A percentile compares a stretch with the other conserved stretches of the same genome.
phyloP scores from a whole-genome alignment of 92 coral and sea anemone species.

The Hydrozoanthus gracilis region DNA sequence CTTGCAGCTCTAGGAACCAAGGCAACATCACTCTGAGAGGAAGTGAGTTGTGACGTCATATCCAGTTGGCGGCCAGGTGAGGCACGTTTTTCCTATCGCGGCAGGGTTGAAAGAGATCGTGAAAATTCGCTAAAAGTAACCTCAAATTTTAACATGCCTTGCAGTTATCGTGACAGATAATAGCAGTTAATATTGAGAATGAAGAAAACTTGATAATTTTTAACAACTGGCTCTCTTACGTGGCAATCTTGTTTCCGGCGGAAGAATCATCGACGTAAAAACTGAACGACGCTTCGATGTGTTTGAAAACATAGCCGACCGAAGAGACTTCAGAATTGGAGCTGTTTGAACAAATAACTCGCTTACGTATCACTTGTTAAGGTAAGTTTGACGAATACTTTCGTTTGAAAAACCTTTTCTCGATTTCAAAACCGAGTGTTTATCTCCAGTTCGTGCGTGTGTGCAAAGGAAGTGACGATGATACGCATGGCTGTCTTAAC shows the following conservation, averaged over 20 bases:
- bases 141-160: neutral
- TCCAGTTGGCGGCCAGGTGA: slow-evolving; percentile 88
- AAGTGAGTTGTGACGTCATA: slow-evolving; percentile 92
- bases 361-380: neutral
- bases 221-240: slow-evolving; percentile 16
- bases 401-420: neutral
- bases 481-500: slow-evolving; percentile 13
- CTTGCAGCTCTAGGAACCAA: slow-evolving; percentile 12
- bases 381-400: slow-evolving; percentile 6
- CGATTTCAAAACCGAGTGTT: neutral
- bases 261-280: slow-evolving; percentile 44
- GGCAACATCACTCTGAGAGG: slow-evolving; percentile 65
- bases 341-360: neutral
- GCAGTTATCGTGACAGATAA: slow-evolving; percentile 13
- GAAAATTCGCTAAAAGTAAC: slow-evolving; percentile 6
- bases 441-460: slow-evolving; percentile 4
- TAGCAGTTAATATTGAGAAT: slow-evolving; percentile 18
- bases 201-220: slow-evolving; percentile 2
- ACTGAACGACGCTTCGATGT: slow-evolving; percentile 33
- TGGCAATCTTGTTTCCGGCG: slow-evolving; percentile 51
- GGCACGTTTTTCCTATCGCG: slow-evolving; percentile 72
- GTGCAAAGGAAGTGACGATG: slow-evolving; percentile 48
- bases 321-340: neutral
- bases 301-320: neutral
- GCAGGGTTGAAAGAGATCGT: slow-evolving; percentile 40